Base-by-base conservation (phyloP, 2,113 vertebrate species). In the Maylandia zebra region DNA sequence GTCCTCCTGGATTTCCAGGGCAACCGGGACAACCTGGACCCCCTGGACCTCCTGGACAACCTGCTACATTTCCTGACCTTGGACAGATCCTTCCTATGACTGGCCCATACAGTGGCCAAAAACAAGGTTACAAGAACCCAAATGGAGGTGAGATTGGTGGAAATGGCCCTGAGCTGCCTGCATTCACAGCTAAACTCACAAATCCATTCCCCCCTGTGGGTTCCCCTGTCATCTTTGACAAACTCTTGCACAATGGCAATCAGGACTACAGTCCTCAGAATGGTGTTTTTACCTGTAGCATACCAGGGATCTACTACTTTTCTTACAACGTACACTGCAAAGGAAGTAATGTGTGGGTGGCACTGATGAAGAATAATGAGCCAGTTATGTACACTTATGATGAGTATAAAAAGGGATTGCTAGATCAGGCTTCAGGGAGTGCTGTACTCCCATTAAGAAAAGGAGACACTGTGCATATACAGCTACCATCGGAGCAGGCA, bases 301-400 rank as follows among this genome's bases (percentile, higher is more conserved):
- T 99, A 88, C 98, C 98, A 0, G 99, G 99, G 3, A 90, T 99
- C 93, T 99, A 99, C 93, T 99, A 99, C 93, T 99, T 99, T 24
- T 96, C 97, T 22, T 99, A 99, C 94, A 98, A 99, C 0, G 93
- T 99, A 81, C 97, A 99, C 96, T 99, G 99, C 94, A 99, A 99
- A 96, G 99, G 98, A 38, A 96, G 97, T 64, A 99, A 98, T 3
- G 97, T 99, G 69, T 99, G 99, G 99, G 98, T 99, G 84, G 99
- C 98, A 0, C 94, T 99, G 85, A 98, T 97, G 96, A 99, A 97
- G 94, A 99, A 99, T 96, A 98, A 97, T 24, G 98, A 99, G 92
- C 98, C 99, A 0, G 92, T 99, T 59, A 99, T 99, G 98, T 99
- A 99, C 95, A 99, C 98, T 0, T 99, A 99, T 0, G 99, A 99